phyloP scores from a whole-genome alignment of 2,113 vertebrate genomes.

The Heptranchias perlo region DNA sequence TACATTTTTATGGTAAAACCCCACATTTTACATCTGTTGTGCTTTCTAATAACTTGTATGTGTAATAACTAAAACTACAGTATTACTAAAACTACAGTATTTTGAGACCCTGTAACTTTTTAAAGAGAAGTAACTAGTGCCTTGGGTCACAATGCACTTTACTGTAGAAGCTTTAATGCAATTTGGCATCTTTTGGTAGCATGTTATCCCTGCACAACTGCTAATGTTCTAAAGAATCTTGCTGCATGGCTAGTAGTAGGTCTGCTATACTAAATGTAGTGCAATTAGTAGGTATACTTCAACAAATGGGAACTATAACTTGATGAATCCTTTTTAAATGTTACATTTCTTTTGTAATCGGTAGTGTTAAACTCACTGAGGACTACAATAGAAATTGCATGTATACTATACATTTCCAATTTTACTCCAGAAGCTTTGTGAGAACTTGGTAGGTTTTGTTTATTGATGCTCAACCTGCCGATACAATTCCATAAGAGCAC shows the following conservation, averaged over 20 bases:
- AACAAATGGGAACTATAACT: background rate
- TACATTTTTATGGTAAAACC: background rate
- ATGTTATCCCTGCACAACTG: too few relatives aligned
- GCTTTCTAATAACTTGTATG: background rate
- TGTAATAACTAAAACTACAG: background rate
- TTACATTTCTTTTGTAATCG: background rate
- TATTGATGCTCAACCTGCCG: background rate
- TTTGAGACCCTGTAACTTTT: background rate
- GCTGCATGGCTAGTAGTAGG: background rate
- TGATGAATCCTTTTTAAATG: background rate
- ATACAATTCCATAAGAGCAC: background rate
- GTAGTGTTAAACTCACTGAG: background rate
- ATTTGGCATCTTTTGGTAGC: background rate
- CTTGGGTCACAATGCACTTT: background rate
- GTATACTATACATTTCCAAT: background rate
- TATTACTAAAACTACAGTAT: too few relatives aligned
- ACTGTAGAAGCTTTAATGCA: background rate
- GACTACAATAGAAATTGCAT: background rate
- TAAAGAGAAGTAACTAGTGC: background rate
- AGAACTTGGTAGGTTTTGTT: background rate
- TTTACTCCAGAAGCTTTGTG: background rate
- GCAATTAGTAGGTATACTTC: too few relatives aligned
- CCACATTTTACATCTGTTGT: background rate
- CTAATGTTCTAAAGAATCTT: background rate
- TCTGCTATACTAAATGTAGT: background rate